phyloP scores from a whole-genome alignment of 2,888 invertebrate species.

The Synanthedon vespiformis region DNA sequence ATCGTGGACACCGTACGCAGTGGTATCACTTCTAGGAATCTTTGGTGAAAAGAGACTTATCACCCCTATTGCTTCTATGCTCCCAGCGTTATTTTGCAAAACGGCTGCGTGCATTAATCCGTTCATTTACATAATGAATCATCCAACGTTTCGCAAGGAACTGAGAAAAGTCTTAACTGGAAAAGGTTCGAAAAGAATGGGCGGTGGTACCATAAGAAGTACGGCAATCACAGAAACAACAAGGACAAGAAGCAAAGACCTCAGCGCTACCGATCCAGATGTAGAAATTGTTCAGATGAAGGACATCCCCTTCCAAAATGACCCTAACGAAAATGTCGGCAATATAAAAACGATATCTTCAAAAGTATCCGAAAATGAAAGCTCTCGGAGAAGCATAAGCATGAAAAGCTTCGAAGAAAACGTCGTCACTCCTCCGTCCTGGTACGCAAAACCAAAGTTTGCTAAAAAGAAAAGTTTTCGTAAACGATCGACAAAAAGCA shows the following conservation, averaged over 20 bases:
- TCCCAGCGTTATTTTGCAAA: slow-evolving; percentile 85
- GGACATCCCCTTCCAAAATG: slow-evolving; percentile 40
- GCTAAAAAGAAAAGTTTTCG: slow-evolving; percentile 58
- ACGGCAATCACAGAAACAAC: slow-evolving; percentile 36
- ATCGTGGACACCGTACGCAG: slow-evolving; percentile 87
- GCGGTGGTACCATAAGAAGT: slow-evolving; percentile 46
- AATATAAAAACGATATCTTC: slow-evolving; percentile 42
- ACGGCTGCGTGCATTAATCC: slow-evolving; percentile 85
- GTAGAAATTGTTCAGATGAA: slow-evolving; percentile 69
- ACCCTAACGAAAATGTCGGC: slow-evolving; percentile 12
- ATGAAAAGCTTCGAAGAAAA: slow-evolving; percentile 50
- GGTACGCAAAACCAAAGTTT: slow-evolving; percentile 67
- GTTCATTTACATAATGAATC: slow-evolving; percentile 82
- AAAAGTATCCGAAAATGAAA: slow-evolving; percentile 35
- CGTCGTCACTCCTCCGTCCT: slow-evolving; percentile 56
- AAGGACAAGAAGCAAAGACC: slow-evolving; percentile 46
- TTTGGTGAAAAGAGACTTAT: slow-evolving; percentile 74
- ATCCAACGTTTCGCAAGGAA: slow-evolving; percentile 80
- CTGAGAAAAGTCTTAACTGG: slow-evolving; percentile 52
- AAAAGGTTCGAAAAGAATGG: slow-evolving; percentile 47
- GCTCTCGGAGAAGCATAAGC: slow-evolving; percentile 38
- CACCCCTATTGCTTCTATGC: slow-evolving; percentile 78
- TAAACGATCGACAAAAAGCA: slow-evolving; percentile 43
- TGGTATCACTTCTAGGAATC: slow-evolving; percentile 80
- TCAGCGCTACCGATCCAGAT: slow-evolving; percentile 62